Percentiles rank a stretch among this genome's conserved stretches.
Evolutionary conservation across 2,888 invertebrate genomes (phyloP).

Genomic region (Calameuta pallipes): DNA sequence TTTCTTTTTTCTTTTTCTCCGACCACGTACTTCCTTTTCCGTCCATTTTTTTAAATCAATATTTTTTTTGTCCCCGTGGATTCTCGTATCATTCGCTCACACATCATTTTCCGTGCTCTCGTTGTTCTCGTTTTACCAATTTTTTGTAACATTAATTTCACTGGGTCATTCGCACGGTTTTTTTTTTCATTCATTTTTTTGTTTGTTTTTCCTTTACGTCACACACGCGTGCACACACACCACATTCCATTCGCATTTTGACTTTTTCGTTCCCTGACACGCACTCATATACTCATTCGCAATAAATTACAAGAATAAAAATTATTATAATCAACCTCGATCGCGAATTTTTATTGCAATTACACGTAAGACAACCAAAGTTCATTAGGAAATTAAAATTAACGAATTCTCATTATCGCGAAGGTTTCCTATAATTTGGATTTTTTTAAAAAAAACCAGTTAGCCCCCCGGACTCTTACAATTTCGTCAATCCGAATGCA

Average conservation of each 20-base stretch:
- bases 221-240: constrained; percentile 22
- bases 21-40: too few relatives aligned
- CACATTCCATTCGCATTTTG: constrained; percentile 13
- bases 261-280: constrained; percentile 18
- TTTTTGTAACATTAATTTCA: too few relatives aligned
- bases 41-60: too few relatives aligned
- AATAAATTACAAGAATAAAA: constrained; percentile 36
- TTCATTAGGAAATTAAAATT: background rate
- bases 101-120: too few relatives aligned
- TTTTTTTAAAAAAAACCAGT: background rate
- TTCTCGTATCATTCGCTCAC: too few relatives aligned
- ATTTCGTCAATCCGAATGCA: background rate
- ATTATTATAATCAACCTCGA: constrained; percentile 19
- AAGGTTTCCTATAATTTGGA: too few relatives aligned
- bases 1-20: too few relatives aligned
- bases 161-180: too few relatives aligned
- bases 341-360: constrained; percentile 4
- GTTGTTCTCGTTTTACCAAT: too few relatives aligned
- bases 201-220: constrained; percentile 13
- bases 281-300: background rate
- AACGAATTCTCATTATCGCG: too few relatives aligned
- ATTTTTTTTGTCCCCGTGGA: too few relatives aligned
- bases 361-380: background rate
- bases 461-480: background rate
- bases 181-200: constrained; percentile 1